Conservation (phyloP, 2,113 vertebrate genomes). For the Garra rufa region DNA sequence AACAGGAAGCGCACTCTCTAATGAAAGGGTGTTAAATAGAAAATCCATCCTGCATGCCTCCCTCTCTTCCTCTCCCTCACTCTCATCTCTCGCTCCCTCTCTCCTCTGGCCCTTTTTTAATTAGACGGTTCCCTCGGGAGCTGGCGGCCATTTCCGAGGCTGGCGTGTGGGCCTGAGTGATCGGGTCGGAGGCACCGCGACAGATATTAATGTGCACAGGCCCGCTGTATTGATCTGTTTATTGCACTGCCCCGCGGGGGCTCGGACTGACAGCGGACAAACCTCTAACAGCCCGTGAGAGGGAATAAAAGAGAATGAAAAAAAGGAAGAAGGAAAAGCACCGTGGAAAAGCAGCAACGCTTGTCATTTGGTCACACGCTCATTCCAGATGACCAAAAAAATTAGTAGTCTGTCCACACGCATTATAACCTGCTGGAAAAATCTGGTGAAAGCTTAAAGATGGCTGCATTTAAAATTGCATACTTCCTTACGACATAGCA, state of each 20-base stretch:
- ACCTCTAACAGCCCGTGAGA: conserved; percentile 51
- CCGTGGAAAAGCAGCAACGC: background rate
- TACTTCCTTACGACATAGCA: background rate
- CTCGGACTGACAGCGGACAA: conserved; percentile 77
- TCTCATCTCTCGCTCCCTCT: conserved; percentile 40
- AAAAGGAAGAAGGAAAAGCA: background rate
- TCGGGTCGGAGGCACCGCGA: conserved; percentile 72
- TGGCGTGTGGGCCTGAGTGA: conserved; percentile 72
- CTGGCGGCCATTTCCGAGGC: conserved; percentile 80
- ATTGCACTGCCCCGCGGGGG: conserved; percentile 78
- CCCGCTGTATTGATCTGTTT: conserved; percentile 84
- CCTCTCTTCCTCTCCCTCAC: conserved; percentile 67
- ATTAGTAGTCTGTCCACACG: conserved; percentile 15
- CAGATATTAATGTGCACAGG: conserved; percentile 83
- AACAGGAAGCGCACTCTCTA: conserved; percentile 78
- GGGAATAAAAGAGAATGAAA: conserved; percentile 26
- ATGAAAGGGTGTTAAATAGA: conserved; percentile 75
- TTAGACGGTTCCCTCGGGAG: conserved; percentile 80
- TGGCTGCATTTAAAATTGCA: background rate
- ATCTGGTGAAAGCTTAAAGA: background rate
- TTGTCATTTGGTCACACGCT: conserved; percentile 9
- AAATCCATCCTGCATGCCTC: conserved; percentile 75
- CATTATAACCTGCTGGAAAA: background rate
- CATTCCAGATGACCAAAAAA: conserved; percentile 22
- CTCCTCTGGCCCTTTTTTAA: conserved; percentile 74